Evolutionary conservation across 2,113 vertebrate genomes (phyloP).

Genomic region (Saimiri boliviensis): DNA sequence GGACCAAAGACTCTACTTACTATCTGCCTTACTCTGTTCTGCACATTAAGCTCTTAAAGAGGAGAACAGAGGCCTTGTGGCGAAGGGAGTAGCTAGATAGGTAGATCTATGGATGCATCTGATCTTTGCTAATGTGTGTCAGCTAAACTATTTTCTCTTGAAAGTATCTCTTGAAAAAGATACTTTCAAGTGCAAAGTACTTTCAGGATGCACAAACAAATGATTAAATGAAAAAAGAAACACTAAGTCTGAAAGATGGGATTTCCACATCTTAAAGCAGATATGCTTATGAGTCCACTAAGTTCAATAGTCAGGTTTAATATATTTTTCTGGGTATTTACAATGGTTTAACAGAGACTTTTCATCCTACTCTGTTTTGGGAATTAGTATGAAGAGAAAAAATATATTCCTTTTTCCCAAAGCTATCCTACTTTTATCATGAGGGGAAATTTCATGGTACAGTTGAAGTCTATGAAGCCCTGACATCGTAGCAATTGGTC

Average conservation of each 20-base stretch:
- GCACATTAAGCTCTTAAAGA: not conserved
- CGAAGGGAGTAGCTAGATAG: not conserved
- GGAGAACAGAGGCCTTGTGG: not conserved
- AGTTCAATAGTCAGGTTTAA: slow-evolving; percentile 17
- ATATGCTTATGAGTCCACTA: not conserved
- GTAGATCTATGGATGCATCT: slow-evolving; percentile 31
- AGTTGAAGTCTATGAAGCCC: not conserved
- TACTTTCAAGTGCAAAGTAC: slow-evolving; percentile 16
- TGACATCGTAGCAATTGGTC: not conserved
- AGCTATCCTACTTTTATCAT: not conserved
- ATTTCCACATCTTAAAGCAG: slow-evolving; percentile 33
- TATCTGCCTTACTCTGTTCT: not conserved
- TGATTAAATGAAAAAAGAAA: not conserved
- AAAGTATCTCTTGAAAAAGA: not conserved
- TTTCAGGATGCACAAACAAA: slow-evolving; percentile 32
- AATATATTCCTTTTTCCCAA: not conserved
- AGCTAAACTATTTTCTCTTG: slow-evolving; percentile 30
- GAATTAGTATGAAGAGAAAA: slow-evolving; percentile 27
- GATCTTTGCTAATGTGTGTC: slow-evolving; percentile 35
- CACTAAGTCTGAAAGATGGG: slow-evolving; percentile 12
- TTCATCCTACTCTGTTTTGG: not conserved
- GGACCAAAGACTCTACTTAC: not conserved
- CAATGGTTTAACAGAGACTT: slow-evolving; percentile 40
- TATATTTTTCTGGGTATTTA: slow-evolving; percentile 31
- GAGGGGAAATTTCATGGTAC: not conserved